Evolutionary conservation across 2,888 invertebrate species (phyloP).

Genomic region (Yponomeuta malinellus): DNA sequence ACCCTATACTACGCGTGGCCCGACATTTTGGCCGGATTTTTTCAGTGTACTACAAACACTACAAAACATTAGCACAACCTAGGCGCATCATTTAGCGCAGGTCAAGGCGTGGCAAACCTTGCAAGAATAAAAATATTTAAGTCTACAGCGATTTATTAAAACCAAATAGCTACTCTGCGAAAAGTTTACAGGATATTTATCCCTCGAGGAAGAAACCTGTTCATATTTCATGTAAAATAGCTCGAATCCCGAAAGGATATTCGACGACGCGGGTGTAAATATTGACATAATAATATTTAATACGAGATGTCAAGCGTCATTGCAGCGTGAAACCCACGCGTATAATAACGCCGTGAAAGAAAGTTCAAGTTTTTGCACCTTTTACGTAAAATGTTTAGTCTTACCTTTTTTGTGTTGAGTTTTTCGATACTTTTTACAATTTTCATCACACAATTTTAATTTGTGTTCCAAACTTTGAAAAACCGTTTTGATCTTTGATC

Average conservation of each 20-base stretch:
- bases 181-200: background rate
- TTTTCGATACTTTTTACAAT: too few relatives aligned
- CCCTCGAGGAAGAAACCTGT: background rate
- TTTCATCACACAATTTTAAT: too few relatives aligned
- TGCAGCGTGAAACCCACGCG: background rate
- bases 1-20: too few relatives aligned
- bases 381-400: background rate
- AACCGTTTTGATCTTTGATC: too few relatives aligned
- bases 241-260: constrained; percentile 2
- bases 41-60: too few relatives aligned
- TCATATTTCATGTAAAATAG: constrained; percentile 4
- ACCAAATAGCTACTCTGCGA: background rate
- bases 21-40: too few relatives aligned
- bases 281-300: background rate
- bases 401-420: background rate
- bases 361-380: background rate
- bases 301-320: background rate
- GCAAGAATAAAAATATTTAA: too few relatives aligned
- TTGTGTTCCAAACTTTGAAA: too few relatives aligned
- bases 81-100: too few relatives aligned
- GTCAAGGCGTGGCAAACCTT: too few relatives aligned
- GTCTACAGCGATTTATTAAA: too few relatives aligned
- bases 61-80: too few relatives aligned
- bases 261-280: background rate
- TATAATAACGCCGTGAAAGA: background rate